A percentile compares a stretch with the other conserved stretches of the same genome.
Conservation (phyloP, 2,888 invertebrate genomes). For the Zygothrica quintamaculata region DNA sequence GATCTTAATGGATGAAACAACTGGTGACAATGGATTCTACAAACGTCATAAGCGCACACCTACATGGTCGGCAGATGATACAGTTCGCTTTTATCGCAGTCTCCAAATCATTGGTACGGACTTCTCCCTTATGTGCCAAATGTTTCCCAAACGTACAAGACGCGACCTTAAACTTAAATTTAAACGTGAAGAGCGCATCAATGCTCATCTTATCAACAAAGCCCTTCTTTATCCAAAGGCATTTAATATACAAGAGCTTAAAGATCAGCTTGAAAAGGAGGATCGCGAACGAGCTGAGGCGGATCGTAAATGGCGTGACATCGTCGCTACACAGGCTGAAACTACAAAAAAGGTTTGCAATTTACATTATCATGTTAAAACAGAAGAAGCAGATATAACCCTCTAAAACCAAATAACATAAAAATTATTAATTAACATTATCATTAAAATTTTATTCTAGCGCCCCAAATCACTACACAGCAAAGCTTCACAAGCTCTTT, state of each 20-base stretch:
- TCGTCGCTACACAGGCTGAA: slow-evolving; percentile 61
- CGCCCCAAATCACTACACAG: slow-evolving; percentile 51
- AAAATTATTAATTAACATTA: background rate
- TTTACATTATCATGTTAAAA: background rate
- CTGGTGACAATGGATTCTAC: slow-evolving; percentile 87
- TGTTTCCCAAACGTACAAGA: slow-evolving; percentile 92
- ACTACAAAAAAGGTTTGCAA: slow-evolving; percentile 70
- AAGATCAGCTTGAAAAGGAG: slow-evolving; percentile 86
- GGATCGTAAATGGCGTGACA: slow-evolving; percentile 69
- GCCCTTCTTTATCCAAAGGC: slow-evolving; percentile 89
- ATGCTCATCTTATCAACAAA: slow-evolving; percentile 90
- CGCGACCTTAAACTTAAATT: slow-evolving; percentile 96
- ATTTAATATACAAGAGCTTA: slow-evolving; percentile 88
- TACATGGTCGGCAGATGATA: slow-evolving; percentile 92
- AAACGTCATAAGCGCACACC: slow-evolving; percentile 88
- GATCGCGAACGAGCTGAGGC: slow-evolving; percentile 79
- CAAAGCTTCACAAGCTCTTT: slow-evolving; percentile 65
- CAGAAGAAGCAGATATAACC: background rate
- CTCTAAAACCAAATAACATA: background rate
- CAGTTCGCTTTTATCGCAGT: slow-evolving; percentile 95
- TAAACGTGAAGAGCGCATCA: slow-evolving; percentile 94
- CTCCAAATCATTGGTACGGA: slow-evolving; percentile 96
- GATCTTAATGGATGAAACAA: slow-evolving; percentile 88
- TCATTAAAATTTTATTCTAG: slow-evolving; percentile 24
- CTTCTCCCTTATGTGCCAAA: slow-evolving; percentile 93